A percentile compares a stretch with the other conserved stretches of the same genome.
phyloP scores from a whole-genome alignment of 2,797 vertebrate genomes.

The Gymnothorax javanicus region DNA sequence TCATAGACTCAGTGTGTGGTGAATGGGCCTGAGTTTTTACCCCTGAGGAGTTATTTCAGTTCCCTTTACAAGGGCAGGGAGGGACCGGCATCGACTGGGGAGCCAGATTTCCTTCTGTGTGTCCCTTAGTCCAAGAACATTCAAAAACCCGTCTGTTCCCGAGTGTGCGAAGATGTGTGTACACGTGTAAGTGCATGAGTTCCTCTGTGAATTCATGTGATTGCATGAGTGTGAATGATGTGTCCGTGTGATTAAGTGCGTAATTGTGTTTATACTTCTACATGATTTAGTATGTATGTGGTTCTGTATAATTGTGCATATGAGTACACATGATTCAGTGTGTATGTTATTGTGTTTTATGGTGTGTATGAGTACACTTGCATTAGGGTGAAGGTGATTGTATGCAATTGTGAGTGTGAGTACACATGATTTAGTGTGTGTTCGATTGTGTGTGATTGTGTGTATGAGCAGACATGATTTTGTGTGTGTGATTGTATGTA shows the following conservation, averaged over 20 bases:
- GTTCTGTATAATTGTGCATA: neutral
- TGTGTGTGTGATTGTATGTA: neutral
- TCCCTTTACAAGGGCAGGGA: neutral
- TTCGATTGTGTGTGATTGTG: conserved; percentile 29
- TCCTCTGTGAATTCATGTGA: conserved; percentile 43
- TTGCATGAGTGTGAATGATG: conserved; percentile 45
- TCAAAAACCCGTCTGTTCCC: conserved; percentile 32
- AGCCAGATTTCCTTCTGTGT: conserved; percentile 56
- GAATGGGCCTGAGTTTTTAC: conserved; percentile 59
- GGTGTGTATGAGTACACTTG: conserved; percentile 26
- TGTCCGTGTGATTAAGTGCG: conserved; percentile 28
- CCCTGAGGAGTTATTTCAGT: conserved; percentile 32
- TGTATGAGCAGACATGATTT: conserved; percentile 39
- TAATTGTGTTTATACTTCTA: conserved; percentile 45
- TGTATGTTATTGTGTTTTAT: conserved; percentile 37
- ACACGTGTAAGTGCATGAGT: conserved; percentile 43
- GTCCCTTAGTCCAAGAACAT: conserved; percentile 64
- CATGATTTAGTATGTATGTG: neutral
- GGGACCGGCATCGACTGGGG: conserved; percentile 32
- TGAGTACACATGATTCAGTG: conserved; percentile 23
- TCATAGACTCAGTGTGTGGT: conserved; percentile 67
- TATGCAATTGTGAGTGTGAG: neutral
- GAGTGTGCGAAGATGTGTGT: neutral
- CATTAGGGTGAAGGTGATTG: too few relatives aligned
- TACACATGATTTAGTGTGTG: conserved; percentile 34